These are phyloP conservation scores for Ephialtes manifestator DNA, from an alignment of 2,888 invertebrate species.

Conservation along the genomic window DNA sequence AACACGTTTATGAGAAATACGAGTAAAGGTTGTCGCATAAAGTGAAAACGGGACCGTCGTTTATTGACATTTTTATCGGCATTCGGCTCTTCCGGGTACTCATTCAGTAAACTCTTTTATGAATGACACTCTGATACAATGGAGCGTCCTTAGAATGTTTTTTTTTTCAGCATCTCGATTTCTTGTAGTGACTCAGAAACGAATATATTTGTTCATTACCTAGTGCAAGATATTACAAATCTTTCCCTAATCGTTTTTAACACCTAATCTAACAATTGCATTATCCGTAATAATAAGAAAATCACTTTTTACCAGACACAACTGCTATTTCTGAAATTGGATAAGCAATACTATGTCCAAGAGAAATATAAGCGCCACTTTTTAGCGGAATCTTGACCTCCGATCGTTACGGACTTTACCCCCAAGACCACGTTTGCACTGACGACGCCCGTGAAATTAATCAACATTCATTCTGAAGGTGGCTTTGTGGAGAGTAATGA, in stretches of 20 bases:
- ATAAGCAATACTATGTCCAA: too few species aligned
- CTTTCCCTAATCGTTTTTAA: background rate
- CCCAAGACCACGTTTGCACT: too few species aligned
- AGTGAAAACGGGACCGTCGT: slow-evolving; percentile 57
- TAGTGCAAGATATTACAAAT: background rate
- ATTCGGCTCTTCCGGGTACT: slow-evolving; percentile 47
- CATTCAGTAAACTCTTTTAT: slow-evolving; percentile 63
- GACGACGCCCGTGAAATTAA: too few species aligned
- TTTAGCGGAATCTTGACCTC: too few species aligned
- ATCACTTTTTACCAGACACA: background rate
- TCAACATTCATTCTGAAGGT: too few species aligned
- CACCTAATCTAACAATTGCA: background rate
- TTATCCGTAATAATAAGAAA: background rate
- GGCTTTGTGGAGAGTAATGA: too few species aligned
- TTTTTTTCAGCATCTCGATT: slow-evolving; percentile 48
- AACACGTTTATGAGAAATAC: slow-evolving; percentile 28
- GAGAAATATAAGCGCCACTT: too few species aligned
- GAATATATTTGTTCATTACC: background rate
- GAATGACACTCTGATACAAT: slow-evolving; percentile 61
- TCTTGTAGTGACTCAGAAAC: slow-evolving; percentile 7
- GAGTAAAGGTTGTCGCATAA: slow-evolving; percentile 12
- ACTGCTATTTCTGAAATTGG: background rate
- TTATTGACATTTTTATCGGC: slow-evolving; percentile 69
- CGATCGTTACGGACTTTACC: too few species aligned
- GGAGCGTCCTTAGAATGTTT: slow-evolving; percentile 46